These are phyloP conservation scores for Ambastaia sidthimunki DNA, from an alignment of 2,797 vertebrate species.

Conservation along the genomic window DNA sequence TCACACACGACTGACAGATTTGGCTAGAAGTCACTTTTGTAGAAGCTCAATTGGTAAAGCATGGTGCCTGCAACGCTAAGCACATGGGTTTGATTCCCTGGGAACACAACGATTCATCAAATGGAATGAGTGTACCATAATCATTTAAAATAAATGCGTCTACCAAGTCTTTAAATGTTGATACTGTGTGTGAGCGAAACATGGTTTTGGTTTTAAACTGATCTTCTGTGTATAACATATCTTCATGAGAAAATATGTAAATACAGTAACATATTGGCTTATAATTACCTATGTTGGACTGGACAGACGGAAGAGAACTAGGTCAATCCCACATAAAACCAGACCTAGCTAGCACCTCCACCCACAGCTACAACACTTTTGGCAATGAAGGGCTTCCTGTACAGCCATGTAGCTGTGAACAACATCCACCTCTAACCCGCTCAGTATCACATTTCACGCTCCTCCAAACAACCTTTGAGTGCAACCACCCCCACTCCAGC, in stretches of 20 bases:
- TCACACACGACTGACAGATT: not conserved
- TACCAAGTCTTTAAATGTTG: too few species aligned
- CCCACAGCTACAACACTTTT: slow-evolving; percentile 16
- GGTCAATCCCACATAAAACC: slow-evolving; percentile 31
- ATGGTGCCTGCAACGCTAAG: too few species aligned
- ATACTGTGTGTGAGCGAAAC: not conserved
- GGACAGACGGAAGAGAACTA: slow-evolving; percentile 23
- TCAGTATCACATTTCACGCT: slow-evolving; percentile 9
- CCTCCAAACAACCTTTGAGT: slow-evolving; percentile 40
- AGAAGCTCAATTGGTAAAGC: too few species aligned
- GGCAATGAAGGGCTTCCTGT: slow-evolving; percentile 3
- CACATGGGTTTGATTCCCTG: too few species aligned
- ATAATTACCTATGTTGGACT: slow-evolving; percentile 15
- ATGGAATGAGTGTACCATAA: too few species aligned
- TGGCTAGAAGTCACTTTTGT: too few species aligned
- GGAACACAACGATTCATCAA: too few species aligned
- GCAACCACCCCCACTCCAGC: slow-evolving; percentile 10
- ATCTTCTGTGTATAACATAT: not conserved
- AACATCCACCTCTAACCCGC: slow-evolving; percentile 15
- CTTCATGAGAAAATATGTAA: not conserved
- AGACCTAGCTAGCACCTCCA: slow-evolving; percentile 17
- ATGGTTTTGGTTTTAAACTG: slow-evolving; percentile 3
- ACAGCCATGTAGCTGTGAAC: slow-evolving; percentile 11
- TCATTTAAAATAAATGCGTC: too few species aligned
- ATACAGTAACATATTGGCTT: slow-evolving; percentile 31